Evolutionary conservation across 2,888 invertebrate genomes (phyloP).

Genomic region (Erpobdella octoculata): DNA sequence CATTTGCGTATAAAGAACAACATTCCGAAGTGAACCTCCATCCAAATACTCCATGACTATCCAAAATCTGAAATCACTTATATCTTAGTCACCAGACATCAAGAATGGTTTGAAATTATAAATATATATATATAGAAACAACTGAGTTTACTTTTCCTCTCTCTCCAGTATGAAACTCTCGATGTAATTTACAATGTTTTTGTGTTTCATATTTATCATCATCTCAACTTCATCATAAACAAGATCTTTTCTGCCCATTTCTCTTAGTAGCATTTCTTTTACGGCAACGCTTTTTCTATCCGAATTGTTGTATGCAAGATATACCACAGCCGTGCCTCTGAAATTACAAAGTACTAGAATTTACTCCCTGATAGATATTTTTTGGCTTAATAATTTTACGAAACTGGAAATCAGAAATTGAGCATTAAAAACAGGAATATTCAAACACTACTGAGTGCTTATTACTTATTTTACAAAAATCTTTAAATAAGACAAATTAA

Average conservation of each 20-base stretch:
- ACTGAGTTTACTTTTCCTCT: background rate
- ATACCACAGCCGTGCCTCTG: constrained; percentile 94
- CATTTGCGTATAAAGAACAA: constrained; percentile 99
- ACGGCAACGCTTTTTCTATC: constrained; percentile 97
- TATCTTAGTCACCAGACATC: background rate
- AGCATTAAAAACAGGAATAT: background rate
- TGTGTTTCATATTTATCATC: constrained; percentile 67
- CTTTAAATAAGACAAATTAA: too few species aligned
- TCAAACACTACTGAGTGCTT: too few species aligned
- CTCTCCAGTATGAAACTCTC: constrained; percentile 88
- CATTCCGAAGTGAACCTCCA: constrained; percentile 96
- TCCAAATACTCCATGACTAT: constrained; percentile 99
- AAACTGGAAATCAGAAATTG: background rate
- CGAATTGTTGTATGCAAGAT: constrained; percentile 87
- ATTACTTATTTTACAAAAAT: too few species aligned
- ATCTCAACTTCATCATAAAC: constrained; percentile 99
- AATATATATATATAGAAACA: background rate
- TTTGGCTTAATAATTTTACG: too few species aligned
- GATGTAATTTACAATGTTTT: constrained; percentile 96
- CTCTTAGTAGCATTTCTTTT: constrained; percentile 96
- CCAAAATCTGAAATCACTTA: constrained; percentile 54
- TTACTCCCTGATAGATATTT: too few species aligned
- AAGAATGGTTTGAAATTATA: too few species aligned
- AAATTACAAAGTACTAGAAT: too few species aligned
- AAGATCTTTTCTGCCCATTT: constrained; percentile 96